phyloP scores from a whole-genome alignment of 2,888 invertebrate species.

The Mesorhabditis sp. region DNA sequence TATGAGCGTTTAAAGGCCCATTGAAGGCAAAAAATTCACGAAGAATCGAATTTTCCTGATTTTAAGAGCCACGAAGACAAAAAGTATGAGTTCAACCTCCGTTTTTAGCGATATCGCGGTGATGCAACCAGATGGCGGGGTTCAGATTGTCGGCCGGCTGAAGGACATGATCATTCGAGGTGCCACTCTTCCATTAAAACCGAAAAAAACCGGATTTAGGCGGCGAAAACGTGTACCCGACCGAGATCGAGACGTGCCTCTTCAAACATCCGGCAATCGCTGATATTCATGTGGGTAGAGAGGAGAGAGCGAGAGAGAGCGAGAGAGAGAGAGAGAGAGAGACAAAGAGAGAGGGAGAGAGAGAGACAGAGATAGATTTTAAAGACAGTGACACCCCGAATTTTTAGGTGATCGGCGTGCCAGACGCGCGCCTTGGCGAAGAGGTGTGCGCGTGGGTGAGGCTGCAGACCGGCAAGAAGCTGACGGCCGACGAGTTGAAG shows the following conservation, averaged over 20 bases:
- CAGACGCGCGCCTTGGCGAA: conserved; percentile 63
- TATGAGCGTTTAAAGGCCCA: too few relatives aligned
- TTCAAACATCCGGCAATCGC: conserved; percentile 59
- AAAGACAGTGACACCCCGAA: too few relatives aligned
- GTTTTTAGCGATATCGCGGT: conserved; percentile 58
- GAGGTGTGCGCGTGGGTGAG: conserved; percentile 64
- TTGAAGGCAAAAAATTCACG: not conserved
- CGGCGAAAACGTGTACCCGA: conserved; percentile 64
- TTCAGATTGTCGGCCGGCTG: conserved; percentile 60
- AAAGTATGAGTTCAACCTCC: not conserved
- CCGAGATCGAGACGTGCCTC: conserved; percentile 63
- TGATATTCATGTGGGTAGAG: not conserved
- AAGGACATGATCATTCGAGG: conserved; percentile 63
- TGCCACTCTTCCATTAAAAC: not conserved
- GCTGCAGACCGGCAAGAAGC: conserved; percentile 62
- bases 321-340: too few relatives aligned
- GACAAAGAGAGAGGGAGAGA: too few relatives aligned
- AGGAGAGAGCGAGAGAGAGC: too few relatives aligned
- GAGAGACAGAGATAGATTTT: too few relatives aligned
- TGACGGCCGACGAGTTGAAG: conserved; percentile 64
- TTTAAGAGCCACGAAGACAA: not conserved
- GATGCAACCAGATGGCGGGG: conserved; percentile 61
- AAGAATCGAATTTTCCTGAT: conserved; percentile 40
- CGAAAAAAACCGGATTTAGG: conserved; percentile 44
- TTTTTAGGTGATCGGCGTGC: conserved; percentile 60